Evolutionary conservation across 2,888 invertebrate genomes (phyloP), one percentile per base, ranked within the genome.

Genomic region (Ephialtes manifestator): DNA sequence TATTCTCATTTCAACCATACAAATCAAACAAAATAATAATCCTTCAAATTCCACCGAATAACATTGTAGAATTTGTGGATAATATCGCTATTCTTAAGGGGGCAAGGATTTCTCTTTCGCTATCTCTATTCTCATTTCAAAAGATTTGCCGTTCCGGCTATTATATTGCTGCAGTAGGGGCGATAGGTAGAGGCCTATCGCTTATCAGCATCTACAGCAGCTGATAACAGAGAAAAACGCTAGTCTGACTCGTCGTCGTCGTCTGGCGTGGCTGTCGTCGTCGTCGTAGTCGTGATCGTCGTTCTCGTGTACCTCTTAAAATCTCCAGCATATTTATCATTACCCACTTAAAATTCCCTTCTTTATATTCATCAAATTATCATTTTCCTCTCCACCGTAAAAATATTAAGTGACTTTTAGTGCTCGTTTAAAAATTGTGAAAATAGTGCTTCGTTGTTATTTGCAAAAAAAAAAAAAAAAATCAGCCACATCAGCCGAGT

Each of bases 161-260:
- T 7, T 43, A 48, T 74, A 58, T 80, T 80, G 31, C 51, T 71
- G 71, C 81, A 70, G 72, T 48, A 28, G 51, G 70, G 83, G 81
- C 82, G 86, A 86, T 89, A 87, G 86, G 87, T 84, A 84, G 71
- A 84, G 71, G 82, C 86, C 76, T 90, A 90, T 91, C 91, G 89
- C 91, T 92, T 92, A 92, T 92, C 92, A 89, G 88, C 86, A 91
- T 92, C 92, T 89, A 87, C 82, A 63, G 48, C 58, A 28, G 70
- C 88, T 89, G 91, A 91, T 91, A 91, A 91, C 88, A 82, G 79
- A 85, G 87, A 81, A 63, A 65, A 55, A 48, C 81, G 72, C 70
- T 43, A 65, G 35, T 65, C 51, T 79, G 78, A 74, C 71, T 77
- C 55, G 89, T 87, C 83, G 85, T 87, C 83, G 85, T 87, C 72